Conservation (phyloP, 2,113 vertebrate species). For the Capreolus pygargus region DNA sequence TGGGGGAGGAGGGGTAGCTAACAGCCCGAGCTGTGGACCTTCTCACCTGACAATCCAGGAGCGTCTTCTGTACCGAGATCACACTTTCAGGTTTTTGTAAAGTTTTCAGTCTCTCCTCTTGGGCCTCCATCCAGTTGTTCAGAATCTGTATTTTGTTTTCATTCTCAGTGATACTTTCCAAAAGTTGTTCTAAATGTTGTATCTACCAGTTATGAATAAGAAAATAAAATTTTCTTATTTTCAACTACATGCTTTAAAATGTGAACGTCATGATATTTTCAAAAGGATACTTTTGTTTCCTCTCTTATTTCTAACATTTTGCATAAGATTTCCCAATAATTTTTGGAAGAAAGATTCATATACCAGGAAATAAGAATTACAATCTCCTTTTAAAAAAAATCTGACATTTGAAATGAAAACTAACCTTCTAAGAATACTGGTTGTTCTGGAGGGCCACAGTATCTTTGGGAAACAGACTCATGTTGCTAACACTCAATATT, state of each 20-base stretch:
- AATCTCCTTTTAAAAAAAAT: background rate
- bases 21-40: rapidly evolving
- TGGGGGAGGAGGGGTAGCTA: rapidly evolving
- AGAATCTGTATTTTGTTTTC: constrained; percentile 84
- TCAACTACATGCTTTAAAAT: background rate
- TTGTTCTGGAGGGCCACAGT: background rate
- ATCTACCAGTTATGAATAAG: constrained; percentile 78
- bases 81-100: constrained; percentile 81
- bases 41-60: constrained; percentile 86
- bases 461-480: background rate
- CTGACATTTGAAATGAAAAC: background rate
- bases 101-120: constrained; percentile 80
- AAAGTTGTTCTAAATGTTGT: constrained; percentile 82
- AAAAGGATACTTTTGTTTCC: background rate
- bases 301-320: background rate
- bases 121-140: constrained; percentile 84
- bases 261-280: background rate
- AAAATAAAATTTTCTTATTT: background rate
- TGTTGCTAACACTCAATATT: background rate
- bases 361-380: background rate
- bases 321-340: background rate
- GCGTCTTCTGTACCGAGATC: constrained; percentile 77
- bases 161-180: constrained; percentile 82
- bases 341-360: background rate
- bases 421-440: background rate